Evolutionary conservation across 2,113 vertebrate species (phyloP).

Genomic region (Bos javanicus): DNA sequence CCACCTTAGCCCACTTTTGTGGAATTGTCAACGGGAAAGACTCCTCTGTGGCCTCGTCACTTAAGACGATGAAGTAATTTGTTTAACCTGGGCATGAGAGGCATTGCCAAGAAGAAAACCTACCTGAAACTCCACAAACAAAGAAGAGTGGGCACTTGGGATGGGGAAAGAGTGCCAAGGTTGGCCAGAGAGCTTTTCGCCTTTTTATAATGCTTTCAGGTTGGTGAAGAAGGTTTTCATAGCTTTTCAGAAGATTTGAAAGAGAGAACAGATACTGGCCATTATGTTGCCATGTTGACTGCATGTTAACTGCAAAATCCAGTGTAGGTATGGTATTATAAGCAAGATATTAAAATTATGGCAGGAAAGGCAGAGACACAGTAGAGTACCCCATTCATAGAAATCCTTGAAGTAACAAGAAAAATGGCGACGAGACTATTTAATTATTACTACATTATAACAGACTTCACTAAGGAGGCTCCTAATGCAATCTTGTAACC

Average conservation of each 20-base stretch:
- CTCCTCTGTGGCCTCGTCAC: not conserved
- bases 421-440: not conserved
- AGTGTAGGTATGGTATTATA: not conserved
- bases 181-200: not conserved
- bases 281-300: not conserved
- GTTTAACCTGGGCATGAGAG: not conserved
- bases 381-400: not conserved
- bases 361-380: not conserved
- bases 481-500: not conserved
- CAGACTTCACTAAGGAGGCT: not conserved
- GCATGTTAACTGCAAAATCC: not conserved
- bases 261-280: not conserved
- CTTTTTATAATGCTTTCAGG: not conserved
- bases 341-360: not conserved
- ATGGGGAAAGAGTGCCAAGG: not conserved
- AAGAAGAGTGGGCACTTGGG: not conserved
- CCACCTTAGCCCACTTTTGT: not conserved
- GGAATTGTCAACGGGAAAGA: not conserved
- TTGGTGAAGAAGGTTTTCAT: not conserved
- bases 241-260: not conserved
- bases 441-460: not conserved
- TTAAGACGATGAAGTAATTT: conserved; percentile 4
- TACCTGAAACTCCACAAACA: not conserved
- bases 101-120: not conserved
- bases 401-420: not conserved